Percentiles rank a stretch among this genome's conserved stretches.
Conservation (phyloP, 2,113 vertebrate genomes). For the Taxidea taxus region DNA sequence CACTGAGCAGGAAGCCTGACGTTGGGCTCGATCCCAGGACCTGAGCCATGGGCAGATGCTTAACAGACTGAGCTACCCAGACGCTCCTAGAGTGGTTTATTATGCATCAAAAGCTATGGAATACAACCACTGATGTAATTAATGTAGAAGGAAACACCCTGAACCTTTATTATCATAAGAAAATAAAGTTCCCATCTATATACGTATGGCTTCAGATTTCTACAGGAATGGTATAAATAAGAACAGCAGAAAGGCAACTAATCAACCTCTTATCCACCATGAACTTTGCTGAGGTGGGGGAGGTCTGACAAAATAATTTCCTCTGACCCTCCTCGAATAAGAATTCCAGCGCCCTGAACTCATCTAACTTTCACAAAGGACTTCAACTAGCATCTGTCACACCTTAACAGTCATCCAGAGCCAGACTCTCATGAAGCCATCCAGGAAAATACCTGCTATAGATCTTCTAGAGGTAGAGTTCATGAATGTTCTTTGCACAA, state of each 20-base stretch:
- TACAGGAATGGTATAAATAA: neutral
- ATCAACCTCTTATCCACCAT: neutral
- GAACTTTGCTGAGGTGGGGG: neutral
- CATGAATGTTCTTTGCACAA: neutral
- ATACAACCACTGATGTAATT: neutral
- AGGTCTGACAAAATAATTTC: neutral
- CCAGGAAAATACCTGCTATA: neutral
- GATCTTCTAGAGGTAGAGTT: neutral
- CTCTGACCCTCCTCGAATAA: neutral
- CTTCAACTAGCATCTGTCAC: neutral
- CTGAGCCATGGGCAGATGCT: too few species aligned
- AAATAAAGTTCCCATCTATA: neutral
- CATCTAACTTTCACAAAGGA: neutral
- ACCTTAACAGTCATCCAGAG: neutral
- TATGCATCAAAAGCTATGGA: neutral
- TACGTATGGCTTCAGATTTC: neutral
- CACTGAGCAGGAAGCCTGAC: too few species aligned
- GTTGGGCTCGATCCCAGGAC: too few species aligned
- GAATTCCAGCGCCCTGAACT: neutral
- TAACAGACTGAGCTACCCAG: too few species aligned
- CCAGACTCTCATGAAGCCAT: neutral
- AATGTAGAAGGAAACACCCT: neutral
- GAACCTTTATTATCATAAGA: neutral
- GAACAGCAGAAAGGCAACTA: neutral
- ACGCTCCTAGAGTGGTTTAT: neutral